These are phyloP conservation scores for Sebastes taczanowskii DNA, from an alignment of 2,797 vertebrate genomes.

Conservation along the genomic window DNA sequence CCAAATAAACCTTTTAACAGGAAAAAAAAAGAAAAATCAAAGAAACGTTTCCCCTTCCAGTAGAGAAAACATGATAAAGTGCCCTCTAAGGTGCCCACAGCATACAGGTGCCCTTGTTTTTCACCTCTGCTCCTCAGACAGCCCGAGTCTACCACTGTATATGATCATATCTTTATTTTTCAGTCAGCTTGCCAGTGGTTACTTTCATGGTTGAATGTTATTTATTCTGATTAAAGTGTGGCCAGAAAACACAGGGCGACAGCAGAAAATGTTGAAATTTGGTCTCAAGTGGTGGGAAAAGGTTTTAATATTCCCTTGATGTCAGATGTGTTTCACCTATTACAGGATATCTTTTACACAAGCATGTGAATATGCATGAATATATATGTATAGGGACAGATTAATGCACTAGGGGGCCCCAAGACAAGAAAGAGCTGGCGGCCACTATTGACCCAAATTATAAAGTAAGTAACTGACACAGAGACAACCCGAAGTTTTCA, in stretches of 20 bases:
- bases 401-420: background rate
- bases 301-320: background rate
- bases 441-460: background rate
- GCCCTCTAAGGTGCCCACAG: background rate
- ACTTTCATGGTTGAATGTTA: background rate
- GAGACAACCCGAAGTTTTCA: background rate
- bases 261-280: background rate
- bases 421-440: background rate
- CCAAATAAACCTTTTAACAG: too few relatives aligned
- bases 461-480: background rate
- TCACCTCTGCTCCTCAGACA: too few relatives aligned
- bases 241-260: background rate
- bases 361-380: too few relatives aligned
- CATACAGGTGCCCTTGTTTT: too few relatives aligned
- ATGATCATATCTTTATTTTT: fast-evolving
- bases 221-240: background rate
- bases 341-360: too few relatives aligned
- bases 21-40: too few relatives aligned
- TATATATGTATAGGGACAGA: background rate
- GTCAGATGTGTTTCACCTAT: too few relatives aligned
- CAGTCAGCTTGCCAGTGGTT: background rate
- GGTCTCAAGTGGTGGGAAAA: background rate
- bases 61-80: too few relatives aligned
- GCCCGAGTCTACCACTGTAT: too few relatives aligned
- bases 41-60: fast-evolving